Percentiles rank a stretch among this genome's conserved stretches.
Evolutionary conservation across 2,113 vertebrate genomes (phyloP).

Genomic region (Phalacrocorax aristotelis): DNA sequence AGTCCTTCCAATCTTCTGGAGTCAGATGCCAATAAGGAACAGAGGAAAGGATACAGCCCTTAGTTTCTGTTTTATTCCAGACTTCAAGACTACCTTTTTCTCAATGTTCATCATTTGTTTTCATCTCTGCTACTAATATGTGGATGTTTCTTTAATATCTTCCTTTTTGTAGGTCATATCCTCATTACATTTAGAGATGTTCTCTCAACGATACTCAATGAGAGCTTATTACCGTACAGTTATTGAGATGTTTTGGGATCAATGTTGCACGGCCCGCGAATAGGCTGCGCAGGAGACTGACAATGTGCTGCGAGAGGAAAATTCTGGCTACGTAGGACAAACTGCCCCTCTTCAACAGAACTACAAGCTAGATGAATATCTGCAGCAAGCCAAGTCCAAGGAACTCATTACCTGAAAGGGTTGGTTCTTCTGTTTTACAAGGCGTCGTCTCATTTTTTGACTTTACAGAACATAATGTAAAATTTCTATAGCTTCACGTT

Average conservation of each 20-base stretch:
- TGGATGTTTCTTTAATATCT: not conserved
- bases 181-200: not conserved
- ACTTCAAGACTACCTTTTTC: not conserved
- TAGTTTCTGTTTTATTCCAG: not conserved
- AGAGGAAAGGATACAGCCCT: not conserved
- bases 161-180: not conserved
- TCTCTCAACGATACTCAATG: not conserved
- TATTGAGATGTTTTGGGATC: not conserved
- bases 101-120: not conserved
- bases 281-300: not conserved
- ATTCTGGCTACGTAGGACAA: not conserved
- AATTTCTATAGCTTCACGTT: not conserved
- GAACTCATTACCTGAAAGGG: not conserved
- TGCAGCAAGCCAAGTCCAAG: not conserved
- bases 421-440: not conserved
- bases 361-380: not conserved
- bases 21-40: not conserved
- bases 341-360: not conserved
- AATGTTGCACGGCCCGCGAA: not conserved
- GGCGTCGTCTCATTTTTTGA: not conserved
- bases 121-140: not conserved
- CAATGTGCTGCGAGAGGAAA: not conserved
- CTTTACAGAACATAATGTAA: constrained; percentile 7
- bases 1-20: not conserved
- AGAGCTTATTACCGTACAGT: not conserved